Base-by-base conservation (phyloP, 1,140 invertebrate species). In the Nylanderia fulva region DNA sequence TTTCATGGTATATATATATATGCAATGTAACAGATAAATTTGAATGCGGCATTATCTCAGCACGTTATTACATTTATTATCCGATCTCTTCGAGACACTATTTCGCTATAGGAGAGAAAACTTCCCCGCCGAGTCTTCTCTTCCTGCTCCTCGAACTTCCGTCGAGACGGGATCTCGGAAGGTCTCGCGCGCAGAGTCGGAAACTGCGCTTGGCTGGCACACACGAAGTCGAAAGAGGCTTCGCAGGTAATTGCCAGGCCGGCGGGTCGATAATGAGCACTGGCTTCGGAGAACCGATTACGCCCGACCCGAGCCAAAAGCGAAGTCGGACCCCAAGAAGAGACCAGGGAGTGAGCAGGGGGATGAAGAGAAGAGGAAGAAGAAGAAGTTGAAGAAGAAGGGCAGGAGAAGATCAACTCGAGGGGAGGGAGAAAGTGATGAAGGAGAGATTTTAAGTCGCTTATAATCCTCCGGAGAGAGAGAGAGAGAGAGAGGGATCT, bases 181-280 rank as follows among this genome's bases (percentile, higher is more conserved):
- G 90, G 86, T 79, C 88, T 87, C 79, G 86, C 69, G 86, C 45
- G 84, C 36, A 85, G 90, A 88, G 86, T 88, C 90, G 88, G 90
- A 90, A 91, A 90, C 89, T 91, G 90, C 80, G 84, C 77, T 48
- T 88, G 88, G 86, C 88, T 88, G 90, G 91, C 91, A 92, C 88
- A 92, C 88, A 92, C 91, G 91, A 86, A 92, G 91, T 90, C 88
- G 91, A 90, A 90, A 90, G 87, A 93, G 90, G 92, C 90, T 94
- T 93, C 92, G 93, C 94, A 94, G 93, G 94, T 94, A 95, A 95
- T 95, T 95, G 94, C 93, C 93, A 94, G 94, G 93, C 94, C 94
- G 94, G 94, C 94, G 94, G 94, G 94, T 94, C 94, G 94, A 94
- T 95, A 95, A 95, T 95, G 94, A 95, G 94, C 93, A 93, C 91